These are phyloP conservation scores for Micromussa lordhowensis DNA, from an alignment of 92 coral and sea anemone species.

Conservation along the genomic window DNA sequence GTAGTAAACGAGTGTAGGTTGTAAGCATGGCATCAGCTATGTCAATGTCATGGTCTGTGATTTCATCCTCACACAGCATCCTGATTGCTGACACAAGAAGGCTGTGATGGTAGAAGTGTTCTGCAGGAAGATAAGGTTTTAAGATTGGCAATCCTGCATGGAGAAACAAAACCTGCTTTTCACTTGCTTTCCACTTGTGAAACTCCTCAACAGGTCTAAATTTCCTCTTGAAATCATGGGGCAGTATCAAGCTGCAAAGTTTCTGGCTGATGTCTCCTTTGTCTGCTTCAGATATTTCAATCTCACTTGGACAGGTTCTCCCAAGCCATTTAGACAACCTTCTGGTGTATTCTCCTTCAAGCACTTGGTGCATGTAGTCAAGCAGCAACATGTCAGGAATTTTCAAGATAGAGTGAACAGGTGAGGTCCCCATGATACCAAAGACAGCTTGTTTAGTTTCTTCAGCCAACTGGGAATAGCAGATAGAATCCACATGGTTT, in stretches of 20 bases:
- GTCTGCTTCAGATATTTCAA: not conserved
- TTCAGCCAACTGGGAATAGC: constrained; percentile 63
- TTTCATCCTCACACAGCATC: constrained; percentile 63
- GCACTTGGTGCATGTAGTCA: constrained; percentile 80
- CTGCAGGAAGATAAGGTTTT: constrained; percentile 59
- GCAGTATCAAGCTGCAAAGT: constrained; percentile 45
- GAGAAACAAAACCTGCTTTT: constrained; percentile 68
- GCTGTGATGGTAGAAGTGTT: constrained; percentile 64
- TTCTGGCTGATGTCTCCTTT: constrained; percentile 20
- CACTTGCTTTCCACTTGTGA: constrained; percentile 79
- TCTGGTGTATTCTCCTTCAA: constrained; percentile 77
- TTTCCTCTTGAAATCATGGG: constrained; percentile 79
- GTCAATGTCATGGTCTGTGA: constrained; percentile 61
- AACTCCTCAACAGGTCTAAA: constrained; percentile 70
- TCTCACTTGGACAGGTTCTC: constrained; percentile 55
- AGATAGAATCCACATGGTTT: constrained; percentile 60
- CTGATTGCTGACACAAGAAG: constrained; percentile 70
- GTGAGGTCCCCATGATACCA: constrained; percentile 64
- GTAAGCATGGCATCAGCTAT: constrained; percentile 76
- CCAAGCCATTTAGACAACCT: constrained; percentile 72
- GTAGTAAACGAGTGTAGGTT: constrained; percentile 65
- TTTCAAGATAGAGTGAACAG: constrained; percentile 51
- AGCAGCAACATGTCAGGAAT: constrained; percentile 69
- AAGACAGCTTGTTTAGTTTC: constrained; percentile 40
- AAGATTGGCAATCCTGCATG: constrained; percentile 74